Evolutionary conservation across 2,888 invertebrate genomes (phyloP).

Genomic region (Diachrysia chrysitis): DNA sequence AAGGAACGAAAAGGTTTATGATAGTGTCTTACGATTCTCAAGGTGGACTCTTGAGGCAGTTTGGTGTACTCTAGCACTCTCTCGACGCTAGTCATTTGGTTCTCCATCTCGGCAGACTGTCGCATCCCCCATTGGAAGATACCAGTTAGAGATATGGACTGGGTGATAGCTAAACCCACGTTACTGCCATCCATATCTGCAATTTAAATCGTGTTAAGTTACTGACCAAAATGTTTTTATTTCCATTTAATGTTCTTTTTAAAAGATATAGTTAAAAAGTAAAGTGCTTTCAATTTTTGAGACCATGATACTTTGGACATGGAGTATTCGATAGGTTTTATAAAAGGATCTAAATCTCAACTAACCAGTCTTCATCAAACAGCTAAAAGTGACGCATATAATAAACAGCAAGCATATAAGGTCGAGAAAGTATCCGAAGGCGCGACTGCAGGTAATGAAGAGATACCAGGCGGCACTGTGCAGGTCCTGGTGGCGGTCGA

Average conservation of each 20-base stretch:
- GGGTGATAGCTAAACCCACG: conserved; percentile 91
- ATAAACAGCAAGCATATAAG: conserved; percentile 91
- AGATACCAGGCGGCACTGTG: conserved; percentile 92
- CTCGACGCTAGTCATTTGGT: conserved; percentile 95
- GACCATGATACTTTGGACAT: too few species aligned
- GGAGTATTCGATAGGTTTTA: too few species aligned
- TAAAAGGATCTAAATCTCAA: too few species aligned
- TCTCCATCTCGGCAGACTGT: conserved; percentile 95
- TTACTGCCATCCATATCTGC: conserved; percentile 88
- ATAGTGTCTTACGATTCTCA: conserved; percentile 69
- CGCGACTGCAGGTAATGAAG: conserved; percentile 90
- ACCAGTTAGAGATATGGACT: conserved; percentile 90
- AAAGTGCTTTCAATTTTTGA: too few species aligned
- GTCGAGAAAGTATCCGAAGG: conserved; percentile 91
- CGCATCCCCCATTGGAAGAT: conserved; percentile 94
- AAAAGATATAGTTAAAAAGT: too few species aligned
- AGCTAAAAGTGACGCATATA: conserved; percentile 91
- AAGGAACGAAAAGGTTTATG: too few species aligned
- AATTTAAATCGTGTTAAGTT: not conserved
- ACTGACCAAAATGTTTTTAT: too few species aligned
- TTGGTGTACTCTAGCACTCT: conserved; percentile 92
- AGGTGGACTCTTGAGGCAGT: conserved; percentile 87
- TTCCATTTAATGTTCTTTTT: too few species aligned
- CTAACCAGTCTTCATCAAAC: conserved; percentile 83
- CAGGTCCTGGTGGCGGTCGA: conserved; percentile 89